These are phyloP conservation scores for Seriola dumerili DNA, from an alignment of 2,113 vertebrate genomes.

Conservation along the genomic window DNA sequence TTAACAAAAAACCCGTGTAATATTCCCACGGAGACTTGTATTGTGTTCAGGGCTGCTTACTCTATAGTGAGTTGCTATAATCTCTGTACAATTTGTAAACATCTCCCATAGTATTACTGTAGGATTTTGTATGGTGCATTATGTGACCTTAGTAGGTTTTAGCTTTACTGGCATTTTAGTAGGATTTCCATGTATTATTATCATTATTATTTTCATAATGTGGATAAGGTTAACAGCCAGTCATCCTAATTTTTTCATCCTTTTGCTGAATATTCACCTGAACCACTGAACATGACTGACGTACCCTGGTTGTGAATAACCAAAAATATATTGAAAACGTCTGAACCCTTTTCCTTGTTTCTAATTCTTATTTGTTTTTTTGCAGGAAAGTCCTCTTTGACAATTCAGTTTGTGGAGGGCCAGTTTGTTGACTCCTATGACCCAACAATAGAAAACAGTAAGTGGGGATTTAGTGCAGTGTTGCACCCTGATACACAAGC, in stretches of 20 bases:
- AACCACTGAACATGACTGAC: no score
- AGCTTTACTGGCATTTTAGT: background rate
- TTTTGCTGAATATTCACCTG: no score
- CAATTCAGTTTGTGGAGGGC: slow-evolving; percentile 99
- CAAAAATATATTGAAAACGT: no score
- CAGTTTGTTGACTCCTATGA: slow-evolving; percentile 99
- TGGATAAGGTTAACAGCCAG: no score
- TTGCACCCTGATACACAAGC: background rate
- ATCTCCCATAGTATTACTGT: background rate
- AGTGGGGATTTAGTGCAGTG: slow-evolving; percentile 74
- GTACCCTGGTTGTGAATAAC: no score
- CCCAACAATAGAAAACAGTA: slow-evolving; percentile 99
- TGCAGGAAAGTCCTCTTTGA: slow-evolving; percentile 98
- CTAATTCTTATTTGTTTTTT: slow-evolving; percentile 9
- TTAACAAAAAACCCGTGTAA: background rate
- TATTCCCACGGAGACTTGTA: background rate
- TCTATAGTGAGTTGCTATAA: background rate
- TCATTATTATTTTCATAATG: no score
- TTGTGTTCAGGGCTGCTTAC: background rate
- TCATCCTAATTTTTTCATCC: no score
- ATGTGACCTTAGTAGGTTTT: background rate
- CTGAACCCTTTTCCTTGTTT: background rate
- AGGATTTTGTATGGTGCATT: background rate
- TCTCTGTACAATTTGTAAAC: background rate
- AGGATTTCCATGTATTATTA: background rate